A percentile compares a stretch with the other conserved stretches of the same genome.
These are phyloP conservation scores for Siphlonurus alternatus DNA, from an alignment of 2,888 invertebrate genomes.

Conservation along the genomic window DNA sequence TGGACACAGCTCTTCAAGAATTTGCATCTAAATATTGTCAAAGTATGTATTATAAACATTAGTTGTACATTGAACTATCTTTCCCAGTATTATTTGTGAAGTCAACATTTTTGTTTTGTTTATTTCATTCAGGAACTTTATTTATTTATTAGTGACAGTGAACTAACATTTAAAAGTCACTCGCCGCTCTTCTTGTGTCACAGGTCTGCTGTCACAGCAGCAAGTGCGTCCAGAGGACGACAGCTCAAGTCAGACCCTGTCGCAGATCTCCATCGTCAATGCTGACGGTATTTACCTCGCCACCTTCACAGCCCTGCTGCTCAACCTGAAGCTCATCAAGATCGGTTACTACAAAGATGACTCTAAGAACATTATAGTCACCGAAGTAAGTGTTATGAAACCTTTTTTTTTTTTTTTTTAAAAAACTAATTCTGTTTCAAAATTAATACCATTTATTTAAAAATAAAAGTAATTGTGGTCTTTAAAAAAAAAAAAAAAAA, in stretches of 20 bases:
- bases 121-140: neutral
- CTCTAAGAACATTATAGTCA: conserved; percentile 28
- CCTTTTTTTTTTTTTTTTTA: no score
- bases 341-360: conserved; percentile 50
- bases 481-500: no score
- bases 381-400: conserved; percentile 31
- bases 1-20: conserved; percentile 80
- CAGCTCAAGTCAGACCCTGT: conserved; percentile 13
- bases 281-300: conserved; percentile 90
- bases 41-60: conserved; percentile 38
- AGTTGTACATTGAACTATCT: no score
- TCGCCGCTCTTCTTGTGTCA: no score
- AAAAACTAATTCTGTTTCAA: neutral
- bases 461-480: no score
- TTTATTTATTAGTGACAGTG: neutral
- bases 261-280: conserved; percentile 56
- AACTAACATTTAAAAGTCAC: neutral
- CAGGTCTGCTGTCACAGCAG: conserved; percentile 13
- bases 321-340: conserved; percentile 64
- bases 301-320: conserved; percentile 65
- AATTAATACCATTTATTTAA: neutral
- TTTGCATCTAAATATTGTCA: conserved; percentile 85
- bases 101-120: no score
- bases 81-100: no score
- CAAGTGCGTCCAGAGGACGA: conserved; percentile 12